Evolutionary conservation across 2,888 invertebrate species (phyloP), one percentile per base, ranked within the genome.

Genomic region (Drosophila cracens): DNA sequence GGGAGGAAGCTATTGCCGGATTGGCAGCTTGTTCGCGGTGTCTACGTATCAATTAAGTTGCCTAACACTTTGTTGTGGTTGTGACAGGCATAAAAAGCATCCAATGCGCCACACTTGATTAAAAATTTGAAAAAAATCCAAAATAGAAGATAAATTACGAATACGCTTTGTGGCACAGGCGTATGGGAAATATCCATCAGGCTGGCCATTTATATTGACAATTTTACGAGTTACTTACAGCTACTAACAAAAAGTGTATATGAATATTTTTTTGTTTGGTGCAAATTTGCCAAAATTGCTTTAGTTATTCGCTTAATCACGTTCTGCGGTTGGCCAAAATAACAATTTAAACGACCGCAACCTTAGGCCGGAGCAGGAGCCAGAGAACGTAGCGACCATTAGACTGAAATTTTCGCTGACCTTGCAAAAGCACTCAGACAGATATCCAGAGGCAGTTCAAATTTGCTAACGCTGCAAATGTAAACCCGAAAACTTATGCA

Each of bases 41-140:
- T 71, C 75, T 82, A 74, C 52, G 83, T 85, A 83, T 81, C 90
- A 88, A 87, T 87, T 88, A 87, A 80, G 78, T 79, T 75, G 78
- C 49, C 89, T 61, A 79, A 79, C 82, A 79, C 87, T 83, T 79
- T 86, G 81, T 76, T 89, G 84, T 81, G 82, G 81, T 72, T 81
- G 46, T 48, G 31, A 46, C 58, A 54, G 16, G 49, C 49, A 63
- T 31, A 57, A 61, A 56, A 58, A 57, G 21, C 36, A 68, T 29
- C 31, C 52, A 40, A 63, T 25, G 25, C 25, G 56, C 56, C 21
- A 11, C 51, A 60, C 27, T 70, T 75, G 64, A 52, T 65, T 62
- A 63, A 60, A 76, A 72, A 61, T 52, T 25, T 8, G 8, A 31
- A 49, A 65, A 51, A 49, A 36, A 10, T 31, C 54, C 48, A 33